phyloP scores from a whole-genome alignment of 1,140 invertebrate genomes.

The Campodea augens region DNA sequence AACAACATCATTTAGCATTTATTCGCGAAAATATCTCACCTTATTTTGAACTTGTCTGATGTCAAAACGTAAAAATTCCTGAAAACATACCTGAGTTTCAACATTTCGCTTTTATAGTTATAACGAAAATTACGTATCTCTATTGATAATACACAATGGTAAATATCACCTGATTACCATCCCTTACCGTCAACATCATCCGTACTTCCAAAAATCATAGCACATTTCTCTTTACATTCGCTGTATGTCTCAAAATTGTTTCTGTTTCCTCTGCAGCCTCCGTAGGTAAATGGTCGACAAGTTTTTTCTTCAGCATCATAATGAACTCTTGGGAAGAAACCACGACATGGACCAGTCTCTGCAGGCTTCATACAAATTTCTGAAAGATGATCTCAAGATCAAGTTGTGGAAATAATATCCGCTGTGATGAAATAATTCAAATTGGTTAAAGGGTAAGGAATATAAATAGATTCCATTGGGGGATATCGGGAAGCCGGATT shows the following conservation, averaged over 20 bases:
- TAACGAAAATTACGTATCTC: neutral
- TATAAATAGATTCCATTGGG: too few relatives aligned
- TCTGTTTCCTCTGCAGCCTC: slow-evolving; percentile 71
- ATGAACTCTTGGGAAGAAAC: slow-evolving; percentile 60
- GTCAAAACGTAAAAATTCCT: neutral
- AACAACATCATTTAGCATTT: too few relatives aligned
- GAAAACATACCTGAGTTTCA: neutral
- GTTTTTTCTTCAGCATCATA: slow-evolving; percentile 48
- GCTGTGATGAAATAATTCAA: too few relatives aligned
- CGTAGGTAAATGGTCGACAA: slow-evolving; percentile 66
- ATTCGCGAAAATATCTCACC: too few relatives aligned
- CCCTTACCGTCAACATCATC: too few relatives aligned
- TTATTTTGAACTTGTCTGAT: too few relatives aligned
- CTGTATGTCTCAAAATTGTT: slow-evolving; percentile 66
- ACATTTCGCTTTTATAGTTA: neutral
- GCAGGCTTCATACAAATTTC: slow-evolving; percentile 54
- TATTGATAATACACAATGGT: neutral
- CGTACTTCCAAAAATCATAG: slow-evolving; percentile 9
- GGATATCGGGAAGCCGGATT: too few relatives aligned
- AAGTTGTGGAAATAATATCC: too few relatives aligned
- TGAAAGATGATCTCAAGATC: slow-evolving; percentile 26
- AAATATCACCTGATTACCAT: neutral
- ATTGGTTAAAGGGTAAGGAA: too few relatives aligned
- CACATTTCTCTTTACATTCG: slow-evolving; percentile 56
- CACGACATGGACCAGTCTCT: slow-evolving; percentile 60